Base-by-base conservation (phyloP, 2,888 invertebrate species). In the Netelia inedita region DNA sequence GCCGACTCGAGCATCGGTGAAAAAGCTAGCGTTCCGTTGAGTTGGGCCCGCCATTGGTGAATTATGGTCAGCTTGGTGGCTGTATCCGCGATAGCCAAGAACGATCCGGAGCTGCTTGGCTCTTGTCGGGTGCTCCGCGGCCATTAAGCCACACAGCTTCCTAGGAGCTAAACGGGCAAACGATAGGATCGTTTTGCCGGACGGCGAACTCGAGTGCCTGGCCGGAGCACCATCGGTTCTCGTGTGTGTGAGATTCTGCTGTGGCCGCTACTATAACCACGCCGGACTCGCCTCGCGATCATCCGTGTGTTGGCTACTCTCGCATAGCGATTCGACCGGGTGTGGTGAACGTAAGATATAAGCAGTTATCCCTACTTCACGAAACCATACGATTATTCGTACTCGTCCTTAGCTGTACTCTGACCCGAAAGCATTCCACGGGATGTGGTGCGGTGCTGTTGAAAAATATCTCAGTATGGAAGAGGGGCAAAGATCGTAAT, bases 131-230 rank as follows among this genome's bases (percentile, higher is more conserved):
- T 55, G 65, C 61, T 63, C 76, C 46, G 21, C 74, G 78, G 68
- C 86, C 85, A 87, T 87, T 85, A 83, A 83, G 82, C 78, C 78
- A 21, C 78, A 35, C 79, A 85, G 85, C 80, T 82, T 87, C 87
- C 85, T 87, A 85, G 85, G 85, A 87, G 87, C 83, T 87, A 80
- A 87, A 85, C 86, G 79, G 83, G 82, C 75, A 76, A 85, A 85
- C 79, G 87, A 87, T 87, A 86, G 78, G 50, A 87, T 87, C 86
- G 76, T 85, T 73, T 53, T 69, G 68, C 83, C 63, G 72, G 71
- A 65, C 74, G 46, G 78, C 66, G 57, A 69, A 73, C 82, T 50
- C 69, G 68, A 28, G 81, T 69, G 78, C 57, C 46, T 55, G 61
- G 43, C 73, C 23, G 19, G 53, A 9, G 19, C 75, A 71, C 71